Conservation (phyloP, 1,140 invertebrate species). For the Micrasema longulum region DNA sequence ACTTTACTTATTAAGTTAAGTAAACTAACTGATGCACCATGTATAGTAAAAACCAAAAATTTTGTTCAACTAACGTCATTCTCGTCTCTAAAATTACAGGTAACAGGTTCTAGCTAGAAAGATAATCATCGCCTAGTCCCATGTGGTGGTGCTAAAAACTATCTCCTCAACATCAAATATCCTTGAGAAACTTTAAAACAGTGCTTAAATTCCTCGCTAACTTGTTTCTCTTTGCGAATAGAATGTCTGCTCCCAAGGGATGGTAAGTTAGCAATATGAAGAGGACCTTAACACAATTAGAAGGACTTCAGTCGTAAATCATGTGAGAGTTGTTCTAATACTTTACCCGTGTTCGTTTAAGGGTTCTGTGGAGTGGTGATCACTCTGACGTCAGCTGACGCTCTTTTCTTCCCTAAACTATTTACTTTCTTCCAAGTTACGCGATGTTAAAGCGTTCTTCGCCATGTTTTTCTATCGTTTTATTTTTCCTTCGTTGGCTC, state of each 20-base stretch:
- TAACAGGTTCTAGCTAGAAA: neutral
- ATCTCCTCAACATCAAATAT: neutral
- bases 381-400: neutral
- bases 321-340: neutral
- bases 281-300: constrained; percentile 30
- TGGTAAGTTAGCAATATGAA: constrained; percentile 11
- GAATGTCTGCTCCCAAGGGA: constrained; percentile 6
- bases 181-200: constrained; percentile 21
- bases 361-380: no score
- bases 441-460: no score
- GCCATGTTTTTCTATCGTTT: no score
- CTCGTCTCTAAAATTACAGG: no score
- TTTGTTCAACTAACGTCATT: no score
- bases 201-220: constrained; percentile 12
- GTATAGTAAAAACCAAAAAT: no score
- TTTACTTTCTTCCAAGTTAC: no score
- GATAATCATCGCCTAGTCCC: constrained; percentile 4
- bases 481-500: no score
- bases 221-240: constrained; percentile 19
- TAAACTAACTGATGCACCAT: no score
- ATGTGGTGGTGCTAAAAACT: neutral
- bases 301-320: constrained; percentile 17
- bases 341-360: neutral
- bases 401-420: no score
- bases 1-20: no score